These are phyloP conservation scores for Diachrysia chrysitis DNA, from an alignment of 2,888 invertebrate genomes.

Conservation along the genomic window DNA sequence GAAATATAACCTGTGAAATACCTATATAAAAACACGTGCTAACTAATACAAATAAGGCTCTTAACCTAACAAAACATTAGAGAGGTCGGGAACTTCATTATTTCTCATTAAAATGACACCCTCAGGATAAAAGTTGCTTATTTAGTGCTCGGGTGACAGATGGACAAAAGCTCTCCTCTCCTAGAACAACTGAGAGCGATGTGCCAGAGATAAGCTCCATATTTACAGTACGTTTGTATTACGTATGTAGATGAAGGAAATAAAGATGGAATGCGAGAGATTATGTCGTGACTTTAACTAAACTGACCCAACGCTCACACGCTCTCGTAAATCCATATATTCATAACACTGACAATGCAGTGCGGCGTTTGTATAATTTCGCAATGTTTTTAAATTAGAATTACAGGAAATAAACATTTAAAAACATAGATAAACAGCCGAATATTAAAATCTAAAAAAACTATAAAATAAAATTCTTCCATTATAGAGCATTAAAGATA, in stretches of 20 bases:
- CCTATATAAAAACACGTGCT: constrained; percentile 79
- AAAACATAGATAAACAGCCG: constrained; percentile 15
- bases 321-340: constrained; percentile 55
- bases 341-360: constrained; percentile 64
- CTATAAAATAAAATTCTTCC: background rate
- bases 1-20: constrained; percentile 59
- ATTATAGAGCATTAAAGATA: constrained; percentile 31
- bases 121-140: constrained; percentile 84
- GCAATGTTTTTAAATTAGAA: constrained; percentile 48
- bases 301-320: constrained; percentile 55
- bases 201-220: constrained; percentile 67
- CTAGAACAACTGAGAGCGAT: constrained; percentile 67
- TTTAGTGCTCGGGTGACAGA: constrained; percentile 83
- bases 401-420: constrained; percentile 34
- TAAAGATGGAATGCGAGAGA: constrained; percentile 64
- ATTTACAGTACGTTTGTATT: constrained; percentile 67
- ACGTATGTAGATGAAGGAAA: constrained; percentile 61
- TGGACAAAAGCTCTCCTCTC: constrained; percentile 79
- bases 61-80: constrained; percentile 83
- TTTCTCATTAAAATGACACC: constrained; percentile 85
- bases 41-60: constrained; percentile 87
- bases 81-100: constrained; percentile 84
- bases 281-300: constrained; percentile 52
- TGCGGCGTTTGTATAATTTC: constrained; percentile 56
- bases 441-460: constrained; percentile 4